Evolutionary conservation across 1,140 invertebrate genomes (phyloP).

Genomic region (Drosophila truncata): DNA sequence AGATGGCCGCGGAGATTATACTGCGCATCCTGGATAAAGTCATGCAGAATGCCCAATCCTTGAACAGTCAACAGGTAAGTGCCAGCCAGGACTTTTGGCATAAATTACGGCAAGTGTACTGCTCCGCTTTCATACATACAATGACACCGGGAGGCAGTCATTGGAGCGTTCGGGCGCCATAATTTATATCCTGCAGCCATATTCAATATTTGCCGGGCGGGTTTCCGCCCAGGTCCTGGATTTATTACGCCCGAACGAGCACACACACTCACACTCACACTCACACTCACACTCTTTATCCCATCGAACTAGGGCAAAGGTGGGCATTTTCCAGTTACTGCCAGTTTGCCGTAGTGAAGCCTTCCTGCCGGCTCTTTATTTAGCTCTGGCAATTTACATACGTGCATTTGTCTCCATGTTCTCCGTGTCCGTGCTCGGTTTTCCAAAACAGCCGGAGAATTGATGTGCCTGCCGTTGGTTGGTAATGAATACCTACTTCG

Average conservation of each 20-base stretch:
- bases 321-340: conserved; percentile 40
- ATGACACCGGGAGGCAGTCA: conserved; percentile 19
- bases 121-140: neutral
- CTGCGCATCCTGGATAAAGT: conserved; percentile 84
- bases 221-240: conserved; percentile 47
- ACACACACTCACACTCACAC: conserved; percentile 20
- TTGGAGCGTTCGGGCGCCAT: conserved; percentile 63
- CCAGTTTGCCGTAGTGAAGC: neutral
- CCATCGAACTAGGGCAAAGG: conserved; percentile 18
- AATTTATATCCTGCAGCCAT: conserved; percentile 80
- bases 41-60: conserved; percentile 84
- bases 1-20: conserved; percentile 85
- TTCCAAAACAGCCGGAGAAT: conserved; percentile 65
- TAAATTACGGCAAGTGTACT: conserved; percentile 63
- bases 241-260: conserved; percentile 52
- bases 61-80: conserved; percentile 85
- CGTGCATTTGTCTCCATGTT: conserved; percentile 67
- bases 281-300: conserved; percentile 13
- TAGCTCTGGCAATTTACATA: conserved; percentile 72
- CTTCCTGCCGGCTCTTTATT: conserved; percentile 67
- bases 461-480: conserved; percentile 64
- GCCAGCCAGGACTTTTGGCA: conserved; percentile 34
- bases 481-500: conserved; percentile 74
- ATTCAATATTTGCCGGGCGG: conserved; percentile 79
- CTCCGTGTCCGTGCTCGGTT: conserved; percentile 41